These are phyloP conservation scores for Corythaixoides concolor DNA, from an alignment of 2,113 vertebrate species.

Conservation along the genomic window DNA sequence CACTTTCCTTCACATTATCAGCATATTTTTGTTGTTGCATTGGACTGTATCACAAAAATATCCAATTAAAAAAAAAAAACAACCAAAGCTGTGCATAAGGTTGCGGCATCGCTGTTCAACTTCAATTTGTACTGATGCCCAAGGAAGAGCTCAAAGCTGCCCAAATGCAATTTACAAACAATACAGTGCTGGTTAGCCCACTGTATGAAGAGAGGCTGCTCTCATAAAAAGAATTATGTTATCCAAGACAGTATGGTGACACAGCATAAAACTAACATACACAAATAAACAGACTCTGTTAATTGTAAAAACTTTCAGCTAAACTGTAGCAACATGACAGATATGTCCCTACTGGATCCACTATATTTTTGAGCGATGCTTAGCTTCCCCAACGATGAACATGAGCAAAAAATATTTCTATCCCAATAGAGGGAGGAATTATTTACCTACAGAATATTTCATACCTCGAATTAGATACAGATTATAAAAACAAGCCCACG, in stretches of 20 bases:
- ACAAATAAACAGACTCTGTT: neutral
- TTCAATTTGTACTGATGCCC: neutral
- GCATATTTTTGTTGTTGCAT: neutral
- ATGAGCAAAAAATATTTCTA: neutral
- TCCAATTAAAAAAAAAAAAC: neutral
- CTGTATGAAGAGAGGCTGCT: neutral
- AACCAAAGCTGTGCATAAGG: neutral
- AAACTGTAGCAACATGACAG: neutral
- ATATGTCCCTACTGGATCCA: neutral
- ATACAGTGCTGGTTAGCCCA: rapidly evolving
- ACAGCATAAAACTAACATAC: neutral
- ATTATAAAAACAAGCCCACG: neutral
- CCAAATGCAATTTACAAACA: neutral
- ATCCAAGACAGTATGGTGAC: neutral
- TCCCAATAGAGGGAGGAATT: neutral
- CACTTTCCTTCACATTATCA: neutral
- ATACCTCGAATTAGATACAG: neutral
- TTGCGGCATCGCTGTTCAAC: neutral
- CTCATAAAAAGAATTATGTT: neutral
- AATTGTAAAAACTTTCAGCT: neutral
- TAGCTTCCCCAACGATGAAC: rapidly evolving
- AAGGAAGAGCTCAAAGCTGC: neutral
- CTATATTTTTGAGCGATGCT: neutral
- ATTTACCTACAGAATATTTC: neutral
- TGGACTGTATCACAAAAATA: neutral